Evolutionary conservation across 2,113 vertebrate genomes (phyloP).

Genomic region (Meriones unguiculatus): DNA sequence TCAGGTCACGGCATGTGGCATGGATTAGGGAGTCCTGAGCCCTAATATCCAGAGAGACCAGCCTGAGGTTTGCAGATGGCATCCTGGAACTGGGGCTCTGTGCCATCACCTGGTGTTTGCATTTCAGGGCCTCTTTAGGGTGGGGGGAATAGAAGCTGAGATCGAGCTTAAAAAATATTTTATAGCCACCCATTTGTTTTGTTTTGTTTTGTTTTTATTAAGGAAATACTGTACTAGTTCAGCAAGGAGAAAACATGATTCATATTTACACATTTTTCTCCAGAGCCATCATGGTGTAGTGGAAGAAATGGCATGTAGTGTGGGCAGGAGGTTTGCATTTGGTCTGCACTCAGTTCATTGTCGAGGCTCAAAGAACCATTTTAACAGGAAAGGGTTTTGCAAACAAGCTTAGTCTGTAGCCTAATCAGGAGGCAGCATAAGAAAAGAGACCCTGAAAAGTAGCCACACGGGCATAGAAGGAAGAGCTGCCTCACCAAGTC

Average conservation of each 20-base stretch:
- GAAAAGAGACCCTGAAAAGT: background rate
- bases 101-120: background rate
- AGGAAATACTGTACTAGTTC: background rate
- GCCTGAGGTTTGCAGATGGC: constrained; percentile 43
- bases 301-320: background rate
- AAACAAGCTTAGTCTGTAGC: background rate
- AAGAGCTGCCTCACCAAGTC: background rate
- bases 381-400: background rate
- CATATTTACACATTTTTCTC: background rate
- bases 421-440: background rate
- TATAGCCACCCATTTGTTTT: background rate
- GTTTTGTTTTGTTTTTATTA: background rate
- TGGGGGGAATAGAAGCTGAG: background rate
- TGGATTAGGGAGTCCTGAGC: constrained; percentile 85
- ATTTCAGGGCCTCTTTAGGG: background rate
- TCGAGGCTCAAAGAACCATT: background rate
- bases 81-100: background rate
- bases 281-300: background rate
- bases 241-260: background rate
- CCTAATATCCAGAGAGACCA: constrained; percentile 73
- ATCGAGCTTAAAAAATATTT: background rate
- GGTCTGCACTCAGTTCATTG: background rate
- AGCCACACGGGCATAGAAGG: background rate
- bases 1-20: constrained; percentile 86
- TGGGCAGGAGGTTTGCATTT: background rate